These are phyloP conservation scores for Pyrrhia umbra DNA, from an alignment of 2,888 invertebrate genomes.

Conservation along the genomic window DNA sequence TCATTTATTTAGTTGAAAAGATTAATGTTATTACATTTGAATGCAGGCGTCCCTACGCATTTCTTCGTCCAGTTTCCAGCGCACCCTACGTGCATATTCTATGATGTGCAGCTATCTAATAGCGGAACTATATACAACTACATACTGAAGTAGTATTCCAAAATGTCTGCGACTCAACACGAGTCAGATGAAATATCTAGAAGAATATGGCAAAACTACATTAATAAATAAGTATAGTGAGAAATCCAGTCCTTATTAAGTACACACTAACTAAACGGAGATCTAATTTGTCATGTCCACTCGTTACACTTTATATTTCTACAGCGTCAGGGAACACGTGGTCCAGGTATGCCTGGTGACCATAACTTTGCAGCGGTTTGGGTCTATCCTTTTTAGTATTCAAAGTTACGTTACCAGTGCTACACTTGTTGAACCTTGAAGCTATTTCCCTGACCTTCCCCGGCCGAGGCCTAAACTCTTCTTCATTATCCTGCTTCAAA, in stretches of 20 bases:
- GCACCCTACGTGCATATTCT: conserved; percentile 52
- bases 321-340: conserved; percentile 91
- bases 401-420: conserved; percentile 70
- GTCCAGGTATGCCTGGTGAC: conserved; percentile 91
- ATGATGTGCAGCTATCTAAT: conserved; percentile 61
- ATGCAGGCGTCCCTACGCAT: conserved; percentile 52
- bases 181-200: conserved; percentile 55
- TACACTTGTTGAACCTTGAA: conserved; percentile 82
- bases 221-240: conserved; percentile 67
- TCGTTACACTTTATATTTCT: conserved; percentile 77
- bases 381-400: conserved; percentile 85
- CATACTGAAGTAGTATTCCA: conserved; percentile 51
- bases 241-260: conserved; percentile 63
- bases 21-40: conserved; percentile 49
- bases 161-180: conserved; percentile 40
- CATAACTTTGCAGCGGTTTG: conserved; percentile 90
- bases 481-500: conserved; percentile 40
- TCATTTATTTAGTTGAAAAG: conserved; percentile 41
- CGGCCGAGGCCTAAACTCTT: conserved; percentile 77
- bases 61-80: conserved; percentile 19
- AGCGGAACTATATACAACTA: conserved; percentile 59
- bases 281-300: conserved; percentile 64
- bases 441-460: conserved; percentile 87
- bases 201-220: conserved; percentile 69
- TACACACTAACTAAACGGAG: conserved; percentile 63